Conservation (phyloP, 2,888 invertebrate genomes). For the Galerucella pusilla region DNA sequence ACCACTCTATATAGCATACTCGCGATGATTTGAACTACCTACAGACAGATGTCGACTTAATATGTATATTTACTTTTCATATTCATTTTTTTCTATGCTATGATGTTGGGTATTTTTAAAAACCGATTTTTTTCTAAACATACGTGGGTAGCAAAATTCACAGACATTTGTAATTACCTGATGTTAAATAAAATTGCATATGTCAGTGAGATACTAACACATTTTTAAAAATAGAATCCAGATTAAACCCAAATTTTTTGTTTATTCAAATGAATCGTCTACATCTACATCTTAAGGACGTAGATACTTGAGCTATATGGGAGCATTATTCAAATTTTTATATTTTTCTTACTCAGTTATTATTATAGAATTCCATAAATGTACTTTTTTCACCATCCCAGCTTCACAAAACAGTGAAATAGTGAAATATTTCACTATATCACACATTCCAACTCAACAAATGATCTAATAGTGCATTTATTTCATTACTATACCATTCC, state of each 20-base stretch:
- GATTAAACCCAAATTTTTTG: background rate
- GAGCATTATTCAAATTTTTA: background rate
- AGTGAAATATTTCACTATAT: no score
- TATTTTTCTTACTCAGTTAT: no score
- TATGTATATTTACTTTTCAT: constrained; percentile 20
- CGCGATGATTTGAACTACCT: background rate
- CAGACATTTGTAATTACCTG: background rate
- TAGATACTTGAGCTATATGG: no score
- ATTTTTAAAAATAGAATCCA: constrained; percentile 12
- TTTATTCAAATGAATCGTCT: background rate
- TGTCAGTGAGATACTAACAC: background rate
- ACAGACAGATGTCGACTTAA: constrained; percentile 20
- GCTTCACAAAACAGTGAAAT: no score
- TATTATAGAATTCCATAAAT: no score
- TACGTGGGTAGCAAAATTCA: constrained; percentile 7
- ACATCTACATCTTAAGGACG: no score
- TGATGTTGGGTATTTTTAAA: constrained; percentile 20
- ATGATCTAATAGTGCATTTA: no score
- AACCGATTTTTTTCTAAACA: background rate
- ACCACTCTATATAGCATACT: no score
- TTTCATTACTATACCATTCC: no score
- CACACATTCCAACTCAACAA: no score
- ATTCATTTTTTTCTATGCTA: constrained; percentile 19
- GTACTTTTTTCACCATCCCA: no score
- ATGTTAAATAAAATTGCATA: constrained; percentile 14